Evolutionary conservation across 2,113 vertebrate species (phyloP).

Genomic region (Oncorhynchus tshawytscha): DNA sequence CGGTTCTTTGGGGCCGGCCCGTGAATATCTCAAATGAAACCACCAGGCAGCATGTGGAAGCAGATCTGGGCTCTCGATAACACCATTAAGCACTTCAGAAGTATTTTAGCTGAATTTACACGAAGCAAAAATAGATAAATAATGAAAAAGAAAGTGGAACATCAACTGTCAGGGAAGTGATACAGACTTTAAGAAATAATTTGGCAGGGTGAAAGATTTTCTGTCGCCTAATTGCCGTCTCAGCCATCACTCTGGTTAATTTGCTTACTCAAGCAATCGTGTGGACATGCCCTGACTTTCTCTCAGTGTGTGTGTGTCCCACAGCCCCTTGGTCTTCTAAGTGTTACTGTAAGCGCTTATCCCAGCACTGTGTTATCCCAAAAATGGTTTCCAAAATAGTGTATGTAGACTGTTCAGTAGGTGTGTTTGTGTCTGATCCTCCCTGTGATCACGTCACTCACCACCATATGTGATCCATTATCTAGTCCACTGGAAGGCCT

Average conservation of each 20-base stretch:
- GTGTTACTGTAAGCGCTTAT: conserved; percentile 49
- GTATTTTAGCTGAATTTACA: conserved; percentile 84
- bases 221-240: conserved; percentile 74
- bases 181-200: conserved; percentile 76
- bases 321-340: conserved; percentile 40
- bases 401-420: conserved; percentile 14
- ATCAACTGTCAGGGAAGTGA: conserved; percentile 76
- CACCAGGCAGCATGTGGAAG: conserved; percentile 70
- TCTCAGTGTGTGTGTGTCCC: conserved; percentile 14
- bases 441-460: conserved; percentile 57
- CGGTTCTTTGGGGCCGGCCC: conserved; percentile 58
- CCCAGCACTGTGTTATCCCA: conserved; percentile 40
- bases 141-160: conserved; percentile 77
- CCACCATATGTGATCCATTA: conserved; percentile 58
- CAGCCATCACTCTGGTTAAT: conserved; percentile 69
- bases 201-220: conserved; percentile 73
- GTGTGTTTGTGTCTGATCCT: conserved; percentile 34
- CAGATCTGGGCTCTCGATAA: conserved; percentile 73
- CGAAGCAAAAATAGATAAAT: conserved; percentile 81
- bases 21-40: conserved; percentile 64
- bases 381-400: not conserved
- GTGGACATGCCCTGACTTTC: conserved; percentile 37
- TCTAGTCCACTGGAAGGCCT: conserved; percentile 57
- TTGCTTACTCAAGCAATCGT: conserved; percentile 76
- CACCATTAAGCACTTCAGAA: conserved; percentile 77